A percentile compares a stretch with the other conserved stretches of the same genome.
These are phyloP conservation scores for Telmatherina bonti DNA, from an alignment of 2,797 vertebrate species.

Conservation along the genomic window DNA sequence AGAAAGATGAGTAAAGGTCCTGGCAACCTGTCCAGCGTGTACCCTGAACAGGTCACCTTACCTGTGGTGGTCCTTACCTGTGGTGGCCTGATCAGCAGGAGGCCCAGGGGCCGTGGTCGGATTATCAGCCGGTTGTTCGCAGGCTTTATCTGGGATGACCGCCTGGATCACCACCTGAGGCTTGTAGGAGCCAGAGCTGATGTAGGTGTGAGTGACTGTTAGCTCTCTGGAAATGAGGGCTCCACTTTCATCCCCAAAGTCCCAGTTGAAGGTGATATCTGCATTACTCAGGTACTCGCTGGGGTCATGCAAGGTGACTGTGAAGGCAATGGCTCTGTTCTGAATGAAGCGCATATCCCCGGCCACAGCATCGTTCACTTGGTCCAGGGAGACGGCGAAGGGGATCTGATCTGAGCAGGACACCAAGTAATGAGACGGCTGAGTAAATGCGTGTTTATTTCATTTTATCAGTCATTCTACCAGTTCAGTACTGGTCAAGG, in stretches of 20 bases:
- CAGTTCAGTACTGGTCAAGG: not conserved
- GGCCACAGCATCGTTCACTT: slow-evolving; percentile 83
- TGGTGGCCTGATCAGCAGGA: slow-evolving; percentile 46
- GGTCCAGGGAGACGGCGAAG: slow-evolving; percentile 87
- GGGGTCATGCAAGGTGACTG: slow-evolving; percentile 90
- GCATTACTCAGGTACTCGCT: slow-evolving; percentile 88
- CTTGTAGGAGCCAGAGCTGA: slow-evolving; percentile 80
- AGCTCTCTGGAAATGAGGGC: slow-evolving; percentile 90
- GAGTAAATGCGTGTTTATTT: not conserved
- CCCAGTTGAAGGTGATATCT: slow-evolving; percentile 94
- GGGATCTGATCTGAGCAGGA: slow-evolving; percentile 91
- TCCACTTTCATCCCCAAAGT: slow-evolving; percentile 93
- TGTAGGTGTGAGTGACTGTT: slow-evolving; percentile 91
- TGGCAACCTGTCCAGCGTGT: no score
- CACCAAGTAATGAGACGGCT: not conserved
- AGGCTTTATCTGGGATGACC: slow-evolving; percentile 88
- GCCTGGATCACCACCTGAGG: slow-evolving; percentile 91
- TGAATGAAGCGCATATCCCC: slow-evolving; percentile 86
- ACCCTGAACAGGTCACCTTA: no score
- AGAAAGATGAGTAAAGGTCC: no score
- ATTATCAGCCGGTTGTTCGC: slow-evolving; percentile 64
- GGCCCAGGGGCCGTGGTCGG: slow-evolving; percentile 57
- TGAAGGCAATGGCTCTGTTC: slow-evolving; percentile 90
- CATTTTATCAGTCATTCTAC: not conserved
- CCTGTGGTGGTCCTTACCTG: slow-evolving; percentile 68